Percentiles rank a stretch among this genome's conserved stretches.
Evolutionary conservation across 30 jellyfish, hydroid and myxozoan genomes (phyloP).

Genomic region (Morbakka virulenta): DNA sequence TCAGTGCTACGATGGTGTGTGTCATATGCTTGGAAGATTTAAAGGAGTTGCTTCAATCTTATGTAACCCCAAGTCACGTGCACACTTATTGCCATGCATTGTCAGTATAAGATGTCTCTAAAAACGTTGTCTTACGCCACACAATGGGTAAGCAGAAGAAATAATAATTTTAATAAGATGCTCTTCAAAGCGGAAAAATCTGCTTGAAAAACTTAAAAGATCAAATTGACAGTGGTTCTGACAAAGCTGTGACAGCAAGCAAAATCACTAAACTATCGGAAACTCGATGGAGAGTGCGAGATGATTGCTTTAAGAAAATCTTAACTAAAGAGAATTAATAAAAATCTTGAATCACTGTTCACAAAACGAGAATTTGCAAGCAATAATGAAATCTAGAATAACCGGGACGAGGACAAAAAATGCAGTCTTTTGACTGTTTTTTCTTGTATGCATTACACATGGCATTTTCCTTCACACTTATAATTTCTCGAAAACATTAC

Average conservation of each 20-base stretch:
- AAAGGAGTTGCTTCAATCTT: neutral
- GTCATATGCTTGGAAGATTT: neutral
- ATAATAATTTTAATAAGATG: no score
- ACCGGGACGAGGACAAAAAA: neutral
- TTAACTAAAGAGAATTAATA: no score
- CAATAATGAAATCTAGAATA: neutral
- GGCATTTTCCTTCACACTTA: neutral
- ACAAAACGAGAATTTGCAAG: neutral
- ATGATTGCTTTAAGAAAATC: neutral
- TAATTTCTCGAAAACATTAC: neutral
- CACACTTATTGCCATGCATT: neutral
- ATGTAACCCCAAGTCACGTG: neutral
- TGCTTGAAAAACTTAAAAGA: neutral
- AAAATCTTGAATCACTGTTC: neutral
- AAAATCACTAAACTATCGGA: neutral
- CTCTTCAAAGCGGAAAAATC: neutral
- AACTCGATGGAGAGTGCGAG: slow-evolving; percentile 4
- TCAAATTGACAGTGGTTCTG: neutral
- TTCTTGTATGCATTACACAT: neutral
- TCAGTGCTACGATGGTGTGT: neutral
- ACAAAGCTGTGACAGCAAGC: neutral
- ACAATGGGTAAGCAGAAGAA: neutral
- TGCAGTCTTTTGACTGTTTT: neutral
- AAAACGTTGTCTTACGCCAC: neutral
- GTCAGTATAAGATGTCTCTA: neutral